A percentile compares a stretch with the other conserved stretches of the same genome.
These are phyloP conservation scores for Macquaria ambigua DNA, from an alignment of 2,113 vertebrate genomes.

Conservation along the genomic window DNA sequence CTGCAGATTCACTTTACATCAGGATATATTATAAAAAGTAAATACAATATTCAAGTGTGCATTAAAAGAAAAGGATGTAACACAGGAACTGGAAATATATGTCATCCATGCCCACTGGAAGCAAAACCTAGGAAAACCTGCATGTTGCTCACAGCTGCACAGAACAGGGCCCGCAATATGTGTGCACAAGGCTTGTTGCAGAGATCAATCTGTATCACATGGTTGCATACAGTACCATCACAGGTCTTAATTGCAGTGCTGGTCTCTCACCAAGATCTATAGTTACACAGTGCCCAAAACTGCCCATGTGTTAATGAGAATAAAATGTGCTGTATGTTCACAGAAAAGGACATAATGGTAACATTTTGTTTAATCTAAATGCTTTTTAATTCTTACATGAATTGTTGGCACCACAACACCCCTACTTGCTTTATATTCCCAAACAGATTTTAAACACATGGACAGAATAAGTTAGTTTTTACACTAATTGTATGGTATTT, in stretches of 20 bases:
- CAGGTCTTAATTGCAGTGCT: constrained; percentile 18
- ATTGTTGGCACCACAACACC: background rate
- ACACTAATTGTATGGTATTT: too few relatives aligned
- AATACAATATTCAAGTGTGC: background rate
- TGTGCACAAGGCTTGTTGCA: background rate
- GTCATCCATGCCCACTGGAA: background rate
- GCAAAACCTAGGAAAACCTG: background rate
- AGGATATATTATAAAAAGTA: background rate
- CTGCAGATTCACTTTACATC: background rate
- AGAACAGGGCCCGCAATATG: background rate
- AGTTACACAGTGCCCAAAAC: background rate
- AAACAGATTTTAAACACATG: background rate
- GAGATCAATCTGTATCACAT: constrained; percentile 28
- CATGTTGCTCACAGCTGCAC: background rate
- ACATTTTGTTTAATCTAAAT: background rate
- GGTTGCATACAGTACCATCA: constrained; percentile 8
- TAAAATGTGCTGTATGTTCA: background rate
- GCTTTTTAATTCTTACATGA: background rate
- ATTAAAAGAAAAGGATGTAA: background rate
- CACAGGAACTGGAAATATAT: background rate
- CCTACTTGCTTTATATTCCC: background rate
- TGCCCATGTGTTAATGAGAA: background rate
- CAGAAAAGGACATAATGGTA: background rate
- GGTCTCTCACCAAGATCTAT: constrained; percentile 35
- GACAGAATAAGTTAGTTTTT: background rate